Percentiles rank a stretch among this genome's conserved stretches.
These are phyloP conservation scores for Hybos culiciformis DNA, from an alignment of 2,888 invertebrate species.

Conservation along the genomic window DNA sequence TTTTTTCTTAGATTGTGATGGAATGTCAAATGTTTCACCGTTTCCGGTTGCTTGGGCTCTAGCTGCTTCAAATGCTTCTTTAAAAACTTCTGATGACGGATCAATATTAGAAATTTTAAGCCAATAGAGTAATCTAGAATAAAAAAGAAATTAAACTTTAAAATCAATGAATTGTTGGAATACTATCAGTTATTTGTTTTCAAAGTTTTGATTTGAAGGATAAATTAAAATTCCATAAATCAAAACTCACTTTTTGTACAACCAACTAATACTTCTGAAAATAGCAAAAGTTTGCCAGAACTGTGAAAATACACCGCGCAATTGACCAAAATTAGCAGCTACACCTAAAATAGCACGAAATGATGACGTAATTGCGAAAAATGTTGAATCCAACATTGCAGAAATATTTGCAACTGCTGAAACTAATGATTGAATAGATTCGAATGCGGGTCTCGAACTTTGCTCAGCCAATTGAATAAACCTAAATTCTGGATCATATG, in stretches of 20 bases:
- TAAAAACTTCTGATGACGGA: slow-evolving; percentile 34
- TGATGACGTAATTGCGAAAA: slow-evolving; percentile 88
- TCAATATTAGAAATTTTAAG: slow-evolving; percentile 31
- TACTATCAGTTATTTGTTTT: background rate
- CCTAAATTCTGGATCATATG: slow-evolving; percentile 34
- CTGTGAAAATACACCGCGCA: slow-evolving; percentile 70
- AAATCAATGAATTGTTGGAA: background rate
- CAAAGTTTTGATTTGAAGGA: background rate
- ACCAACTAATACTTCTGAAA: slow-evolving; percentile 64
- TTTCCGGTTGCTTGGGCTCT: slow-evolving; percentile 30
- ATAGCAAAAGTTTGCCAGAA: slow-evolving; percentile 79
- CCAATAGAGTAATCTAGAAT: slow-evolving; percentile 28
- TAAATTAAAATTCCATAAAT: background rate
- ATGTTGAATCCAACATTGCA: slow-evolving; percentile 94
- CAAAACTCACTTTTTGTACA: slow-evolving; percentile 46
- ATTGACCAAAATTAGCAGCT: slow-evolving; percentile 82
- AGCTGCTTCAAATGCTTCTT: slow-evolving; percentile 36
- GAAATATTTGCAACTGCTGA: slow-evolving; percentile 86
- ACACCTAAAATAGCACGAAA: slow-evolving; percentile 92
- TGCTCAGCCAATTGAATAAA: slow-evolving; percentile 85
- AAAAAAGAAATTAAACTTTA: background rate
- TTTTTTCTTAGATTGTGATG: slow-evolving; percentile 24
- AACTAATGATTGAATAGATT: slow-evolving; percentile 85
- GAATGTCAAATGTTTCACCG: slow-evolving; percentile 29
- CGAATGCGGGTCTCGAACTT: slow-evolving; percentile 81